Percentiles rank a stretch among this genome's conserved stretches.
Evolutionary conservation across 2,113 vertebrate genomes (phyloP).

Genomic region (Peromyscus maniculatus): DNA sequence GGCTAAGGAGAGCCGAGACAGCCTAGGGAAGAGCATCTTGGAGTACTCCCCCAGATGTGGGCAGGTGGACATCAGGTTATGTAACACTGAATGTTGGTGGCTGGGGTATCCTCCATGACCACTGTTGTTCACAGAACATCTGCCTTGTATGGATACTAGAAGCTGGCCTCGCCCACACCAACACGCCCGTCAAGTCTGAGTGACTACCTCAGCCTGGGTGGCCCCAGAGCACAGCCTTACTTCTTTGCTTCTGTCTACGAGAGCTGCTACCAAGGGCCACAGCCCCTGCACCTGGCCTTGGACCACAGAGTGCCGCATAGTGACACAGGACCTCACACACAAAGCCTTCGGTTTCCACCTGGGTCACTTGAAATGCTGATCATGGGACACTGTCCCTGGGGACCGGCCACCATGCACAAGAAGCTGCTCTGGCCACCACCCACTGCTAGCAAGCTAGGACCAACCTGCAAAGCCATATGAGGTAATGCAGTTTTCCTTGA

Average conservation of each 20-base stretch:
- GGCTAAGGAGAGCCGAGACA: background rate
- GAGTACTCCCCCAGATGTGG: background rate
- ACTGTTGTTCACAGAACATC: background rate
- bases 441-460: background rate
- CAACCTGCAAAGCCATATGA: background rate
- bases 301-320: background rate
- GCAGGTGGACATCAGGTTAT: background rate
- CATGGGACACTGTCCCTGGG: too few species aligned
- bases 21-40: background rate
- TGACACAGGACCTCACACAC: too few species aligned
- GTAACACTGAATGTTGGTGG: background rate
- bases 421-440: background rate
- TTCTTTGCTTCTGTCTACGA: accelerated
- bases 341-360: background rate
- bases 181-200: accelerated
- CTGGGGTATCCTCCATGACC: background rate
- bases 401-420: background rate
- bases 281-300: background rate
- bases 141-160: background rate
- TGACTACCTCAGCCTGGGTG: accelerated
- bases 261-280: background rate
- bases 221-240: accelerated
- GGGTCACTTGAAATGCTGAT: background rate
- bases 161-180: background rate
- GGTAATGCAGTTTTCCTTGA: background rate